Evolutionary conservation across 2,113 vertebrate species (phyloP), one percentile per base, ranked within the genome.

Genomic region (Gymnorhina tibicen): DNA sequence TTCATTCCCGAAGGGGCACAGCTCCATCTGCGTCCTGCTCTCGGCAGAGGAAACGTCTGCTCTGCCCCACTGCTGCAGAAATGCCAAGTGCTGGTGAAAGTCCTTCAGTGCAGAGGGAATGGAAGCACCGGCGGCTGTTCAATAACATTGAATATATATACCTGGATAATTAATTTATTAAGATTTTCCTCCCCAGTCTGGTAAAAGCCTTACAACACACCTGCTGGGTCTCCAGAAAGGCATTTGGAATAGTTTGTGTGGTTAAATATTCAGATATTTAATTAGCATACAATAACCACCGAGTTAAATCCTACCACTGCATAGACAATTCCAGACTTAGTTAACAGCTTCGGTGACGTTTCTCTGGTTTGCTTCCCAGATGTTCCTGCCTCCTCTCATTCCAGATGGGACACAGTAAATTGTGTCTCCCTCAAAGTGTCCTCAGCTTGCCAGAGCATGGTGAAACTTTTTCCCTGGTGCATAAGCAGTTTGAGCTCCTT

Each of bases 241-340:
- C 86, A 67, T 85, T 94, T 98, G 95, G 92, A 97, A 85, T 95
- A 96, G 97, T 97, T 87, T 62, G 26, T 85, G 96, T 55, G 85
- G 92, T 98, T 97, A 98, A 98, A 98, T 98, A 97, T 97, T 97
- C 97, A 97, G 60, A 83, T 82, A 85, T 96, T 97, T 91, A 97
- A 98, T 98, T 98, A 97, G 93, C 97, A 96, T 93, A 93, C 92
- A 96, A 37, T 96, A 98, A 97, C 83, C 93, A 68, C 87, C 27
- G 9, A 50, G 91, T 95, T 97, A 95, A 97, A 96, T 93, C 75
- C 93, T 95, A 80, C 78, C 76, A 68, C 78, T 63, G 77, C 88
- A 19, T 52, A 58, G 85, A 93, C 91, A 94, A 91, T 93, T 96
- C 76, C 85, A 97, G 85, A 37, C 92, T 46, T 89, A 91, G 95